Percentiles rank a stretch among this genome's conserved stretches.
These are phyloP conservation scores for Drosophila virilis DNA, from an alignment of 1,140 invertebrate genomes.

Conservation along the genomic window DNA sequence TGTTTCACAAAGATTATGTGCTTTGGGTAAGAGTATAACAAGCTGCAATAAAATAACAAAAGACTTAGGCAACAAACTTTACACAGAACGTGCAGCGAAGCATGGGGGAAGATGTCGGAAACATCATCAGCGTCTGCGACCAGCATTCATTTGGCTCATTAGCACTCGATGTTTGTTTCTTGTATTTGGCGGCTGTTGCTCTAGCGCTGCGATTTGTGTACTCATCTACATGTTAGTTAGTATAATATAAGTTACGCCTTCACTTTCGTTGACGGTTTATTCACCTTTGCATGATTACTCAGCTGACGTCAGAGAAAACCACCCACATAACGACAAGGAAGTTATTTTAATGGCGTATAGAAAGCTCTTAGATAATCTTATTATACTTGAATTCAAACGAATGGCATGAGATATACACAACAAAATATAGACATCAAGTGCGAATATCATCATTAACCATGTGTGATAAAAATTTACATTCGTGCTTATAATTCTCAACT, in stretches of 20 bases:
- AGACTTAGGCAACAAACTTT: slow-evolving; percentile 71
- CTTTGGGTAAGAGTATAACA: slow-evolving; percentile 12
- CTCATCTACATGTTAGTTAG: not conserved
- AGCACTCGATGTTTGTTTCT: slow-evolving; percentile 51
- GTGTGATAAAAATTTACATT: not conserved
- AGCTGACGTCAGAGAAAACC: slow-evolving; percentile 54
- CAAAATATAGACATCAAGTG: no score
- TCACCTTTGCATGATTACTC: slow-evolving; percentile 53
- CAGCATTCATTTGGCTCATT: slow-evolving; percentile 62
- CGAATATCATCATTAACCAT: no score
- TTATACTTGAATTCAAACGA: not conserved
- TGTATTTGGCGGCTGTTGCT: slow-evolving; percentile 40
- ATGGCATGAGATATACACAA: not conserved
- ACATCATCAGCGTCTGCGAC: slow-evolving; percentile 12
- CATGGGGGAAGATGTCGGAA: slow-evolving; percentile 48
- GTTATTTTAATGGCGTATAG: slow-evolving; percentile 20
- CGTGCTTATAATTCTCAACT: no score
- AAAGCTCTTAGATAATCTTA: not conserved
- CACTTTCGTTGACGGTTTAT: slow-evolving; percentile 72
- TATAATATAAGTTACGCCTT: slow-evolving; percentile 56
- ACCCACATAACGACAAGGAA: slow-evolving; percentile 60
- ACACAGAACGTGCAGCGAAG: slow-evolving; percentile 67
- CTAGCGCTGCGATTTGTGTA: slow-evolving; percentile 9
- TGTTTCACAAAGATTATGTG: not conserved
- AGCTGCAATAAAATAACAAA: slow-evolving; percentile 49